These are phyloP conservation scores for Osedax fenrisi DNA, from an alignment of 2,888 invertebrate species.

Conservation along the genomic window DNA sequence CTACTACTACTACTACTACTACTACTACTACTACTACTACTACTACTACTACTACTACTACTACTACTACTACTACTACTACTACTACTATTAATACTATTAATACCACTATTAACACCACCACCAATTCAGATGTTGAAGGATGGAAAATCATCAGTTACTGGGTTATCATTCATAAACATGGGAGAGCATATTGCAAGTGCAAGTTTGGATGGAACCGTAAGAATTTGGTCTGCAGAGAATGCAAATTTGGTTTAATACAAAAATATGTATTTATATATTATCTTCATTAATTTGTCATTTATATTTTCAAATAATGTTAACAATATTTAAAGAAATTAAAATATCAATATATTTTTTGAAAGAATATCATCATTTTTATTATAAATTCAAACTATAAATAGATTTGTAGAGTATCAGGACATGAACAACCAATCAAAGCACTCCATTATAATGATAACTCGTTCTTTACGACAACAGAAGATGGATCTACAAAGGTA, in stretches of 20 bases:
- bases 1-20: slow-evolving; percentile 2
- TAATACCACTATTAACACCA: too few species aligned
- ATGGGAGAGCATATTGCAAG: too few species aligned
- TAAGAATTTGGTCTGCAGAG: background rate
- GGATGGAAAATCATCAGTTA: too few species aligned
- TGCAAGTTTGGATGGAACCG: background rate
- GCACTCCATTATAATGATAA: background rate
- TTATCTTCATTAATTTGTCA: background rate
- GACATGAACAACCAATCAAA: background rate
- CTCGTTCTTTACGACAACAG: background rate
- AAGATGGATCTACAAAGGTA: background rate
- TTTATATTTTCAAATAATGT: too few species aligned
- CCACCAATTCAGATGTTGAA: too few species aligned
- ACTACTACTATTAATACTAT: too few species aligned
- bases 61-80: background rate
- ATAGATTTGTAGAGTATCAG: background rate
- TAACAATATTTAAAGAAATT: too few species aligned
- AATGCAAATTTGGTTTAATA: background rate
- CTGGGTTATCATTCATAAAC: too few species aligned
- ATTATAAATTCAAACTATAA: background rate
- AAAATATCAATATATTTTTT: too few species aligned
- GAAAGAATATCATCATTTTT: background rate
- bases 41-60: slow-evolving; percentile 2
- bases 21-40: background rate
- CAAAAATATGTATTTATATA: background rate